Conservation (phyloP, 2,797 vertebrate genomes). For the Heliangelus exortis region DNA sequence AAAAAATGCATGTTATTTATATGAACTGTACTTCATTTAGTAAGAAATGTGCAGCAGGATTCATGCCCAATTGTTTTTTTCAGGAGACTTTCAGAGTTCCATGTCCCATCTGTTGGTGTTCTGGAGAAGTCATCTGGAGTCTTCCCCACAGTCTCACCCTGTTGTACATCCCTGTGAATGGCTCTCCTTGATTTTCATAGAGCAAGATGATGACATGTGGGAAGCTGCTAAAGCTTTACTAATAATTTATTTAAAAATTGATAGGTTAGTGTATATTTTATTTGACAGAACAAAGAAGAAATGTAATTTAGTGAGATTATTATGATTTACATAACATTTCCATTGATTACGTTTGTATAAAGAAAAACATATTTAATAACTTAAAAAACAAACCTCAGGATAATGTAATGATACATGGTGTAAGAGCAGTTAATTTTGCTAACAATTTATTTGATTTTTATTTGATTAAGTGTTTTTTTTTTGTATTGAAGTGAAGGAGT, state of each 20-base stretch:
- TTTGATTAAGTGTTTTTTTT: neutral
- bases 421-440: neutral
- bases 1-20: neutral
- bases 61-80: neutral
- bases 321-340: neutral
- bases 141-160: conserved; percentile 1
- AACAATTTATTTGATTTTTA: neutral
- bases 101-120: conserved; percentile 79
- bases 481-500: neutral
- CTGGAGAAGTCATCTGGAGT: conserved; percentile 72
- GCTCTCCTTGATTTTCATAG: conserved; percentile 86
- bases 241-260: conserved; percentile 81
- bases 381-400: neutral
- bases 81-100: conserved; percentile 67
- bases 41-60: neutral
- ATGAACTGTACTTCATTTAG: too few relatives aligned
- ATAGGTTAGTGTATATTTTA: conserved; percentile 73
- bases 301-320: neutral
- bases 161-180: conserved; percentile 83
- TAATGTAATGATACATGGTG: neutral
- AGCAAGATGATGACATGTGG: conserved; percentile 96
- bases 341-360: neutral
- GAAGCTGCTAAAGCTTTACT: conserved; percentile 87
- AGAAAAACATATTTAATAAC: neutral
- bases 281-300: neutral